Base-by-base conservation (phyloP, 2,888 invertebrate genomes). In the Agrotis puta region DNA sequence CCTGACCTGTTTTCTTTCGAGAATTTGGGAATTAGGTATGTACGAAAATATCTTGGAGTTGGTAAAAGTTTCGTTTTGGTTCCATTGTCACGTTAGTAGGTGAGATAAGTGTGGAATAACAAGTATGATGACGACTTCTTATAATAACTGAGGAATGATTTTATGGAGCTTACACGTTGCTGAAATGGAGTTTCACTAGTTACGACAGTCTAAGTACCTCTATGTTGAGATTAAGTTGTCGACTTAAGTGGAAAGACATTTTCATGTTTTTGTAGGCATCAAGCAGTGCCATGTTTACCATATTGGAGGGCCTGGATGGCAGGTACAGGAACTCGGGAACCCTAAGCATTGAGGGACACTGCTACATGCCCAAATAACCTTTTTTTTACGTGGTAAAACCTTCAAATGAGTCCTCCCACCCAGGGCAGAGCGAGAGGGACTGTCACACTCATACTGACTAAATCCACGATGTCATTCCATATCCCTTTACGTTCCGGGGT, bases 21-120 rank as follows among this genome's bases (percentile, higher is more conserved):
- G 27, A 71, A 64, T 71, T 70, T 67, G 43, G 27, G 48, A 71
- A 82, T 79, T 66, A 79, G 64, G 64, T 82, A 77, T 72, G 64
- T 71, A 81, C 51, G 65, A 68, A 78, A 82, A 79, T 79, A 77
- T 62, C 57, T 51, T 27, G 54, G 39, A 47, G 48, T 63, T 68
- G 39, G 33, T 48, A 73, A 65, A 56, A 67, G 59, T 81, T 54
- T 81, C 65, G 45, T 45, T 64, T 76, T 63, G 64, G 50, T 62
- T 71, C 43, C 56, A 66, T 76, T 78, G 63, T 70, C 77, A 65
- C 62, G 61, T 74, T 69, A 58, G 57, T 64, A 47, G 18, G 43
- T 53, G 67, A 39, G 75, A 59, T 64, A 74, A 77, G 80, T 47
- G 24, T 24, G 39, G 63, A 74, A 80, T 77, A 63, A 54, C 45